These are phyloP conservation scores for Rhinophrynus dorsalis DNA, from an alignment of 2,797 vertebrate genomes.

Conservation along the genomic window DNA sequence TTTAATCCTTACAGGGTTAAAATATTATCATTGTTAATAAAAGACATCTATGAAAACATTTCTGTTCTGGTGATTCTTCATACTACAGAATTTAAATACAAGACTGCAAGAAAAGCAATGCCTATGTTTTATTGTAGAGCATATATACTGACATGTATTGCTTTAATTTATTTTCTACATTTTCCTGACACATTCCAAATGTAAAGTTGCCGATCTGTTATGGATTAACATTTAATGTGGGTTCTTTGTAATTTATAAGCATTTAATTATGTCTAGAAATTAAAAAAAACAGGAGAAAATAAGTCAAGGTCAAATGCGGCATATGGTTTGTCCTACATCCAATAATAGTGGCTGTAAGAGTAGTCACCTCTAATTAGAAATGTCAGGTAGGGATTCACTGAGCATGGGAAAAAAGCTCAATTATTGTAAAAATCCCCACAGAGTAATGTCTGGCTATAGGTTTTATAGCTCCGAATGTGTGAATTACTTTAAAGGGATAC, in stretches of 20 bases:
- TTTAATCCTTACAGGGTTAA: too few relatives aligned
- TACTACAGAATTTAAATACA: too few relatives aligned
- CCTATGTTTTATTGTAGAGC: too few relatives aligned
- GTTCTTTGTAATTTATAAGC: neutral
- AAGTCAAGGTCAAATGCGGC: slow-evolving; percentile 40
- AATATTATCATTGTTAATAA: too few relatives aligned
- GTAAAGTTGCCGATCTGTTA: too few relatives aligned
- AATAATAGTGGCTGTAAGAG: slow-evolving; percentile 40
- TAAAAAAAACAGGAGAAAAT: slow-evolving; percentile 11
- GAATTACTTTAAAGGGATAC: slow-evolving; percentile 46
- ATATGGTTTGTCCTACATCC: slow-evolving; percentile 42
- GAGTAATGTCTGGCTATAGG: slow-evolving; percentile 45
- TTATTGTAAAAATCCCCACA: slow-evolving; percentile 43
- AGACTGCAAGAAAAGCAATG: too few relatives aligned
- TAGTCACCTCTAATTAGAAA: slow-evolving; percentile 45
- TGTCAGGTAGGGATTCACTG: slow-evolving; percentile 47
- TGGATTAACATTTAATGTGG: neutral
- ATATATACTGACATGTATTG: too few relatives aligned
- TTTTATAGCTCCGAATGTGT: slow-evolving; percentile 40
- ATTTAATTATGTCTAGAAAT: slow-evolving; percentile 21
- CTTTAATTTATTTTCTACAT: too few relatives aligned
- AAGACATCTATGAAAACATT: too few relatives aligned
- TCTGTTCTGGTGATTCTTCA: too few relatives aligned
- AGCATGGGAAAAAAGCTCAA: slow-evolving; percentile 43
- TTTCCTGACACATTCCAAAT: too few relatives aligned